Evolutionary conservation across 2,888 invertebrate genomes (phyloP).

Genomic region (Stenolophus ochropezus): DNA sequence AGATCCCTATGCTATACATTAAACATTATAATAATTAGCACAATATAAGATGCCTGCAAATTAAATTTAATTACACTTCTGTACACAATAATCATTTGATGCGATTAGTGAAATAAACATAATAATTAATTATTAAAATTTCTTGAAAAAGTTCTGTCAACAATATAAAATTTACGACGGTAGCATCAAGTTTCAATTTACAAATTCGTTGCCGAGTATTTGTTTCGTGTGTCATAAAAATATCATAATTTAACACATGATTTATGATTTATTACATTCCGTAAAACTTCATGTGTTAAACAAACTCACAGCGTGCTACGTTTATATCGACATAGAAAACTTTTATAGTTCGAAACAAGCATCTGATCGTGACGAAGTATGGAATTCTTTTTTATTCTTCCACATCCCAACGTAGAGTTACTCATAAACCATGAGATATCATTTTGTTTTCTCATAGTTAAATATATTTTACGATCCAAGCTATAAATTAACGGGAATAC

Average conservation of each 20-base stretch:
- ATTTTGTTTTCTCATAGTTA: neutral
- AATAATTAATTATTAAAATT: too few relatives aligned
- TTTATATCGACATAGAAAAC: conserved; percentile 3
- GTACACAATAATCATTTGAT: too few relatives aligned
- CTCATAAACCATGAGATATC: neutral
- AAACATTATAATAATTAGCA: too few relatives aligned
- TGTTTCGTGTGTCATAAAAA: neutral
- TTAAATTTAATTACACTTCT: too few relatives aligned
- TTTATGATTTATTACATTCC: neutral
- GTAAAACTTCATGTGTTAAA: neutral
- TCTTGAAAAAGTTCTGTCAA: too few relatives aligned
- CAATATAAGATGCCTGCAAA: too few relatives aligned
- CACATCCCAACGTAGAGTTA: neutral
- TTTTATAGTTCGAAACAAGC: neutral
- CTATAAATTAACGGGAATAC: neutral
- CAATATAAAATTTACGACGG: neutral
- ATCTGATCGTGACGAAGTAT: neutral
- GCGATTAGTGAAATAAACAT: too few relatives aligned
- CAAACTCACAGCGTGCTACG: neutral
- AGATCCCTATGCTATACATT: too few relatives aligned
- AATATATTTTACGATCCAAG: neutral
- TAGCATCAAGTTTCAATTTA: neutral
- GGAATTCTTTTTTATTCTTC: neutral
- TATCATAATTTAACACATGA: neutral
- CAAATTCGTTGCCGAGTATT: neutral